Conservation (phyloP, 2,113 vertebrate genomes). For the Theristicus caerulescens region DNA sequence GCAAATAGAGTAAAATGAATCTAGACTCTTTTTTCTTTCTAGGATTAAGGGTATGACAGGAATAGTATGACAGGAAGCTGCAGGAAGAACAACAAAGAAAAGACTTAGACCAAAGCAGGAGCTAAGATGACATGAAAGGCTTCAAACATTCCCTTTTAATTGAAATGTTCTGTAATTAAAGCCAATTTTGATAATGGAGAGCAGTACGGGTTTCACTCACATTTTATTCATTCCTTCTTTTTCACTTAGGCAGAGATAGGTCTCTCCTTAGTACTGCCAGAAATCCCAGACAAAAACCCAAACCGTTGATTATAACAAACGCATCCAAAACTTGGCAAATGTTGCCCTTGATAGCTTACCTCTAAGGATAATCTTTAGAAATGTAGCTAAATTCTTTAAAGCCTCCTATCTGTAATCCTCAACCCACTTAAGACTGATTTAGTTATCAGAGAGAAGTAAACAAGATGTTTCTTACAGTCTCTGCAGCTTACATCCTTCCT, state of each 20-base stretch:
- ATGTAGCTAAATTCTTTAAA: not conserved
- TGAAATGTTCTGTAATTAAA: constrained; percentile 18
- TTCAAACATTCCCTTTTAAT: not conserved
- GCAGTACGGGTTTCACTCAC: not conserved
- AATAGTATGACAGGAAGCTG: not conserved
- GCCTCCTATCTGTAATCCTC: not conserved
- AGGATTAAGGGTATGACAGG: not conserved
- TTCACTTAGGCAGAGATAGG: not conserved
- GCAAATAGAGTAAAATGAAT: not conserved
- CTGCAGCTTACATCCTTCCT: not conserved
- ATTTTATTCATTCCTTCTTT: not conserved
- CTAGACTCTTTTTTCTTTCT: not conserved
- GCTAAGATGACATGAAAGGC: not conserved
- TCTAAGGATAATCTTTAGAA: not conserved
- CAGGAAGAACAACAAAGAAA: not conserved
- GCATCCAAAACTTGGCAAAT: not conserved
- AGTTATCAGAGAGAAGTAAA: not conserved
- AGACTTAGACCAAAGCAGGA: not conserved
- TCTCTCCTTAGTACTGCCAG: not conserved
- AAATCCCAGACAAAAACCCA: not conserved
- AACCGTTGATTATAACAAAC: not conserved
- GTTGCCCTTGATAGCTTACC: not conserved
- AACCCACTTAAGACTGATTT: not conserved
- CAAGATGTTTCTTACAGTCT: not conserved
- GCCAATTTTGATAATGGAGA: not conserved